A percentile compares a stretch with the other conserved stretches of the same genome.
phyloP scores from a whole-genome alignment of 1,140 invertebrate species.

The Armadillidium nasatum region DNA sequence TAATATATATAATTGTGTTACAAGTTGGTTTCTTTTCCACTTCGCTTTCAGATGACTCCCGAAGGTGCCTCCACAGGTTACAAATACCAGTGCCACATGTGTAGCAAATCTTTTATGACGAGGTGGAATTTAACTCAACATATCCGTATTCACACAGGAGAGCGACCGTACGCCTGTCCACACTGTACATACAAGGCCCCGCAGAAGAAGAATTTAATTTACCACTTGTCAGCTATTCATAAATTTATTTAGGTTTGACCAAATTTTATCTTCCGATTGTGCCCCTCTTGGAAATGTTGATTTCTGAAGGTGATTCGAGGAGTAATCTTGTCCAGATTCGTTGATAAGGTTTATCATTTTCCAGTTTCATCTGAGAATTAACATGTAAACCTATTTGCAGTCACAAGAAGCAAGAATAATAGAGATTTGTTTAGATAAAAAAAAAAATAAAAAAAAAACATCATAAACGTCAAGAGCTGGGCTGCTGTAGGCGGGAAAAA shows the following conservation, averaged over 20 bases:
- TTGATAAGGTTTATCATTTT: too few relatives aligned
- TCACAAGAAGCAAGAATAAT: too few relatives aligned
- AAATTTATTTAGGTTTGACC: neutral
- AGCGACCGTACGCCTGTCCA: conserved; percentile 25
- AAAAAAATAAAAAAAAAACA: too few relatives aligned
- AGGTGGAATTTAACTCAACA: conserved; percentile 23
- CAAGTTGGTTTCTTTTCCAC: neutral
- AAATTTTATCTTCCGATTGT: too few relatives aligned
- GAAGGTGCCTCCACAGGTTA: neutral
- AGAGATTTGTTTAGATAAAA: too few relatives aligned
- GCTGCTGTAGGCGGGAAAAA: too few relatives aligned
- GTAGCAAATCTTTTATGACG: conserved; percentile 19
- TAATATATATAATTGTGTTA: neutral
- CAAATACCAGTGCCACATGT: conserved; percentile 17
- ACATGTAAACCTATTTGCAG: too few relatives aligned
- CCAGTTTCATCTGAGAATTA: too few relatives aligned
- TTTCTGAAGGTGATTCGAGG: too few relatives aligned
- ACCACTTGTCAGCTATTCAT: conserved; percentile 18
- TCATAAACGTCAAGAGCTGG: too few relatives aligned
- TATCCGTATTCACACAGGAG: conserved; percentile 25
- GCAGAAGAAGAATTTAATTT: conserved; percentile 21
- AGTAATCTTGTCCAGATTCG: too few relatives aligned
- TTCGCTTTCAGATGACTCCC: neutral
- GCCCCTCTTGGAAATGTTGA: too few relatives aligned
- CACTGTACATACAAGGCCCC: conserved; percentile 22